Conservation (phyloP, 2,888 invertebrate genomes). For the Exephanes ischioxanthus region DNA sequence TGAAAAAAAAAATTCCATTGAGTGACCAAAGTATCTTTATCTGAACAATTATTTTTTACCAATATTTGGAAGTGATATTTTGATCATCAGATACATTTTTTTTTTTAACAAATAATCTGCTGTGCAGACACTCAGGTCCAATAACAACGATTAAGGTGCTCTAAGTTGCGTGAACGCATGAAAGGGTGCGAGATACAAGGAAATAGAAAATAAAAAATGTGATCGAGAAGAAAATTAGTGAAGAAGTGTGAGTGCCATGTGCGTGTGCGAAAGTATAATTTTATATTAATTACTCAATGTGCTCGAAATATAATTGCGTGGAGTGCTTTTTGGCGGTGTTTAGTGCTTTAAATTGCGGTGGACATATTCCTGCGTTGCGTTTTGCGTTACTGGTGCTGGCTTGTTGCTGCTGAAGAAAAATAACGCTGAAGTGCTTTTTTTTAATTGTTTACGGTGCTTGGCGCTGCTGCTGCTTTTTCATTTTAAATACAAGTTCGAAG, state of each 20-base stretch:
- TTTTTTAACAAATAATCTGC: conserved; percentile 48
- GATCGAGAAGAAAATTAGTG: conserved; percentile 43
- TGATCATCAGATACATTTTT: conserved; percentile 1
- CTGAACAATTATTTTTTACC: neutral
- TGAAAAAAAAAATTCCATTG: neutral
- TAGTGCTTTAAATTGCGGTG: conserved; percentile 34
- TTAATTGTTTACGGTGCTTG: conserved; percentile 54
- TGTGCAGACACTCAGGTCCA: conserved; percentile 55
- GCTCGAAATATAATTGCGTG: conserved; percentile 64
- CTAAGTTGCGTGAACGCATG: conserved; percentile 61
- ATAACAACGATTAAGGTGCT: conserved; percentile 53
- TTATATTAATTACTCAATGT: conserved; percentile 52
- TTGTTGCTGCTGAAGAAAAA: conserved; percentile 56
- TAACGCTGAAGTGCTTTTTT: conserved; percentile 54
- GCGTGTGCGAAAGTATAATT: conserved; percentile 68
- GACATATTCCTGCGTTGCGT: conserved; percentile 48
- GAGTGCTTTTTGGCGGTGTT: conserved; percentile 60
- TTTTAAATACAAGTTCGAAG: conserved; percentile 18
- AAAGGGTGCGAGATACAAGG: conserved; percentile 63
- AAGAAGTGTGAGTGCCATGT: conserved; percentile 66
- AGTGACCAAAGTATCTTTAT: neutral
- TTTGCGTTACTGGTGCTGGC: conserved; percentile 57
- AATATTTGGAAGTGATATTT: neutral
- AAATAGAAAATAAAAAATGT: conserved; percentile 22
- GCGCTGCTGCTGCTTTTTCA: conserved; percentile 45